These are phyloP conservation scores for Hypolimnas misippus DNA, from an alignment of 2,888 invertebrate genomes.

Conservation along the genomic window DNA sequence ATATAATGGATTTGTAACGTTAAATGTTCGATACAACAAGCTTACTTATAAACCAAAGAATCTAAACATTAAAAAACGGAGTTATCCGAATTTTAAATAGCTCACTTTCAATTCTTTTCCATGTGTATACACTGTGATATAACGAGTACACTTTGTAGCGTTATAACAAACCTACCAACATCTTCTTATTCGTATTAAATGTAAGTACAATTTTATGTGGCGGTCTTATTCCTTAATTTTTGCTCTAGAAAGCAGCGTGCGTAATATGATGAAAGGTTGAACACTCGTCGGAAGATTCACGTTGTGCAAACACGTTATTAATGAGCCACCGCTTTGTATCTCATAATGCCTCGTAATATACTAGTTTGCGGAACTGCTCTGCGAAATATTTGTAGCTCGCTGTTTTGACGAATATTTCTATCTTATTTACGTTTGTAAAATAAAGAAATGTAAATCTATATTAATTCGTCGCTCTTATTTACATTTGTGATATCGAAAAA, in stretches of 20 bases:
- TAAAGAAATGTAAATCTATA: neutral
- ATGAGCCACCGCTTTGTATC: slow-evolving; percentile 11
- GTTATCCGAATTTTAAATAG: no score
- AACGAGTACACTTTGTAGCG: no score
- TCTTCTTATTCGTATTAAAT: neutral
- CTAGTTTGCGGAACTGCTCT: slow-evolving; percentile 1
- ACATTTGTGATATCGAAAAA: no score
- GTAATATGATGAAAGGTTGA: slow-evolving; percentile 8
- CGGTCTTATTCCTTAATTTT: neutral
- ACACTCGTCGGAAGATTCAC: slow-evolving; percentile 13
- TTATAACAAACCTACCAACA: no score
- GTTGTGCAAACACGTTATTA: slow-evolving; percentile 14
- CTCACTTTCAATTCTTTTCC: no score
- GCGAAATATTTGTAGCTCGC: neutral
- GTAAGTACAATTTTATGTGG: neutral
- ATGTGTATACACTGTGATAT: no score
- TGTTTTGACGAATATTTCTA: neutral
- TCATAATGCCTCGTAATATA: neutral
- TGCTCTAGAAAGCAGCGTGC: neutral
- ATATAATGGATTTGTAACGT: no score
- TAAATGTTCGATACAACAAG: no score
- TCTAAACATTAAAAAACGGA: no score
- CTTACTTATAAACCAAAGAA: no score
- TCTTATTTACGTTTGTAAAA: neutral
- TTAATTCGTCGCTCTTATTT: no score